Evolutionary conservation across 2,113 vertebrate species (phyloP).

Genomic region (Tupaia tana): DNA sequence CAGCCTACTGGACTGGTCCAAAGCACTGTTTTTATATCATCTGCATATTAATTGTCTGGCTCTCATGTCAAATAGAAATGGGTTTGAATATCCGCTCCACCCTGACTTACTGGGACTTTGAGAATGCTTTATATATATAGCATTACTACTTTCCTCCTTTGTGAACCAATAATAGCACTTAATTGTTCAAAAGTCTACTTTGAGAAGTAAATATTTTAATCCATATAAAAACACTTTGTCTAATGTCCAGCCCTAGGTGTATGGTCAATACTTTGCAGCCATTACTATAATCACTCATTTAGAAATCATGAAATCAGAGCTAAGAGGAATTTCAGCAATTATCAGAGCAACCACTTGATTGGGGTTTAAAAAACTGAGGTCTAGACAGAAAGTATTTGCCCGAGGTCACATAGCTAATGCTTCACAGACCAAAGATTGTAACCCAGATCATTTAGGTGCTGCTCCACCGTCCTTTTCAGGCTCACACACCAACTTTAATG

Average conservation of each 20-base stretch:
- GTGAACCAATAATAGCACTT: background rate
- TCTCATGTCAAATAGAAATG: background rate
- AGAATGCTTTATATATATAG: background rate
- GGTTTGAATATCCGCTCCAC: background rate
- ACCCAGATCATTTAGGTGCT: conserved; percentile 49
- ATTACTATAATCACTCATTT: background rate
- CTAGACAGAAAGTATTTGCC: background rate
- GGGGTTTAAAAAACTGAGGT: background rate
- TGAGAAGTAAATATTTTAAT: conserved; percentile 1
- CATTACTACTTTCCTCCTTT: background rate
- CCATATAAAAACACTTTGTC: background rate
- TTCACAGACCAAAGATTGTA: background rate
- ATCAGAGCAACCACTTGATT: background rate
- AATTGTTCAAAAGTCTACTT: background rate
- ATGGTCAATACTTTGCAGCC: background rate
- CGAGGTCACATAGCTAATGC: conserved; percentile 7
- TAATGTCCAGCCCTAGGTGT: background rate
- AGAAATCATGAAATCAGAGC: conserved; percentile 32
- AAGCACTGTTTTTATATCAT: background rate
- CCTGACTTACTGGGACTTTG: background rate
- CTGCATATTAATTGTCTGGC: background rate
- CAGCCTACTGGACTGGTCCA: too few relatives aligned
- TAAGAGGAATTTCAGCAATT: background rate
- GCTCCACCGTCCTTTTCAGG: background rate
- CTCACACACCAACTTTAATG: background rate